Conservation (phyloP, 2,113 vertebrate genomes). For the Vanacampus margaritifer region DNA sequence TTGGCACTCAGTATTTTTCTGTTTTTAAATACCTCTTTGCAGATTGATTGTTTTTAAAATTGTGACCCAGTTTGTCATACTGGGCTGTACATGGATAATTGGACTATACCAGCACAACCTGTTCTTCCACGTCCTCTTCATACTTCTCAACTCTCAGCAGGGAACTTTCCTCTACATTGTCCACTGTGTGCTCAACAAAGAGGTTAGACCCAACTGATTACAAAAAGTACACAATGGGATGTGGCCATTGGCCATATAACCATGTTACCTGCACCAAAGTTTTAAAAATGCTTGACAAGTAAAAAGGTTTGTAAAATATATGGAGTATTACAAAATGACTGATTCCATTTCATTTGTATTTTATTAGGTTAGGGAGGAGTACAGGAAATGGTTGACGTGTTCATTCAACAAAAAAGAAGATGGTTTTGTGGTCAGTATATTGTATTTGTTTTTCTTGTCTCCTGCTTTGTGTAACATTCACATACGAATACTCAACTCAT, state of each 20-base stretch:
- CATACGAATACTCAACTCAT: not conserved
- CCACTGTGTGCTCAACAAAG: slow-evolving; percentile 70
- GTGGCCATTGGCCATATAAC: no score
- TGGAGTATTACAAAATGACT: not conserved
- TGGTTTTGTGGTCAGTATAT: slow-evolving; percentile 26
- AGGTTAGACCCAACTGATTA: slow-evolving; percentile 43
- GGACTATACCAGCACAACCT: slow-evolving; percentile 58
- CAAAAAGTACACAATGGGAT: not conserved
- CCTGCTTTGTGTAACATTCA: not conserved
- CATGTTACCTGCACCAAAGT: no score
- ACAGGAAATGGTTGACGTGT: slow-evolving; percentile 45
- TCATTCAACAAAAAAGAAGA: slow-evolving; percentile 12
- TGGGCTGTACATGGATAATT: slow-evolving; percentile 66
- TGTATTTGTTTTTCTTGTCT: not conserved
- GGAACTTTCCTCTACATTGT: slow-evolving; percentile 70
- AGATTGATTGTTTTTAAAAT: slow-evolving; percentile 66
- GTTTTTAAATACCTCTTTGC: not conserved
- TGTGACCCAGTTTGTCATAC: slow-evolving; percentile 66
- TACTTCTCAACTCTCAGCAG: slow-evolving; percentile 68
- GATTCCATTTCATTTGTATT: not conserved
- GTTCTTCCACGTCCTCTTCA: slow-evolving; percentile 55
- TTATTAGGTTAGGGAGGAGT: slow-evolving; percentile 49
- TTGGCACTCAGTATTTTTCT: no score
- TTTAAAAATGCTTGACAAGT: no score
- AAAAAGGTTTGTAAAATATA: not conserved